Evolutionary conservation across 2,797 vertebrate species (phyloP).

Genomic region (Neoniphon sammara): DNA sequence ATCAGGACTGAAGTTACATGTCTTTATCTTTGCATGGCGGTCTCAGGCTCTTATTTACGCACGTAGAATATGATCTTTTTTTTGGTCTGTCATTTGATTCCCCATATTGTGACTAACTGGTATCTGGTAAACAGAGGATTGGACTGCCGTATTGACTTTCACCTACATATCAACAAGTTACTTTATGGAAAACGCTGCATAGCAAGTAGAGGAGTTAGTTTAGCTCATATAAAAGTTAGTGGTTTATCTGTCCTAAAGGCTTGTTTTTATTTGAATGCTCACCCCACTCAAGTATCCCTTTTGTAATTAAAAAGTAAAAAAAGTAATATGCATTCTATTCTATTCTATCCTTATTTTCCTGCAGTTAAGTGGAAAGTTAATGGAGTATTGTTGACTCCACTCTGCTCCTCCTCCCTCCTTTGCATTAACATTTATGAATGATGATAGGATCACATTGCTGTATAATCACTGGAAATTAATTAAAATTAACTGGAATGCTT

Average conservation of each 20-base stretch:
- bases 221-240: neutral
- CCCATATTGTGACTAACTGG: neutral
- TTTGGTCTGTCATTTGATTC: neutral
- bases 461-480: conserved; percentile 5
- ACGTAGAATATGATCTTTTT: neutral
- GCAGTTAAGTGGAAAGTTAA: neutral
- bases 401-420: neutral
- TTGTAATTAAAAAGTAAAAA: neutral
- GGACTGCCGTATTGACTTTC: neutral
- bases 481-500: conserved; percentile 6
- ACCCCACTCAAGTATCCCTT: neutral
- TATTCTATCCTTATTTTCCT: neutral
- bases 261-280: neutral
- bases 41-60: neutral
- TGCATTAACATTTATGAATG: neutral
- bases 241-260: neutral
- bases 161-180: neutral
- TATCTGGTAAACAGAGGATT: neutral
- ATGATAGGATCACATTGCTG: neutral
- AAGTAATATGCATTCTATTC: neutral
- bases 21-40: neutral
- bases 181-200: neutral
- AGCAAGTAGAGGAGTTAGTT: neutral
- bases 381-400: neutral
- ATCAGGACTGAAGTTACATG: conserved; percentile 3